These are phyloP conservation scores for Melanophora roralis DNA, from an alignment of 2,888 invertebrate genomes.

Conservation along the genomic window DNA sequence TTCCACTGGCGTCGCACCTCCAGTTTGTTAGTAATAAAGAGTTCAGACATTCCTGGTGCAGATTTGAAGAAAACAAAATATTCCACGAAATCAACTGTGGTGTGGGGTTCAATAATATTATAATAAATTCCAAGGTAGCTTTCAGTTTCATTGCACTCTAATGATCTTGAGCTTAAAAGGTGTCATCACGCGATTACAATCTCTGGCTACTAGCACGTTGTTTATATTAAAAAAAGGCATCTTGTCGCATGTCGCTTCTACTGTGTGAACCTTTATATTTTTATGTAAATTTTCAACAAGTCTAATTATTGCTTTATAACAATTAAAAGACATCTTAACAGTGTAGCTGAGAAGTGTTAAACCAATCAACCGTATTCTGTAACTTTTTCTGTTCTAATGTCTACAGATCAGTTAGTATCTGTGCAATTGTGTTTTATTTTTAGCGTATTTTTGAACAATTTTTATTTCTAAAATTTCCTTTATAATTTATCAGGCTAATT, in stretches of 20 bases:
- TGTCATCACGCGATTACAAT: not conserved
- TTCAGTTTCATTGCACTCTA: not conserved
- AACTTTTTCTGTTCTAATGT: not conserved
- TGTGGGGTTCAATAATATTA: not conserved
- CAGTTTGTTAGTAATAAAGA: no score
- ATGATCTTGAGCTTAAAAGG: constrained; percentile 1
- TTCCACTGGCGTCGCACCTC: no score
- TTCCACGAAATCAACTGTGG: no score
- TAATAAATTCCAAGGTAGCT: not conserved
- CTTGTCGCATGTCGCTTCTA: not conserved
- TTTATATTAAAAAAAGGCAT: not conserved
- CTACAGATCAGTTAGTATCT: not conserved
- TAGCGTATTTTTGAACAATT: no score
- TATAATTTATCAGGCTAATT: no score
- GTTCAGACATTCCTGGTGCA: no score
- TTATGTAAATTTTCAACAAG: not conserved
- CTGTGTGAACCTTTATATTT: not conserved
- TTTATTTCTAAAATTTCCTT: no score
- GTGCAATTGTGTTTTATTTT: not conserved
- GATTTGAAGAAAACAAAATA: no score
- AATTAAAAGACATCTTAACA: constrained; percentile 32
- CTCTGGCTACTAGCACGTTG: not conserved
- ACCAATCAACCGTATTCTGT: constrained; percentile 20
- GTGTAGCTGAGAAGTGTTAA: constrained; percentile 19
- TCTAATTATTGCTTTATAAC: not conserved